Percentiles rank a stretch among this genome's conserved stretches.
phyloP scores from a whole-genome alignment of 2,797 vertebrate species.

The Fratercula arctica region DNA sequence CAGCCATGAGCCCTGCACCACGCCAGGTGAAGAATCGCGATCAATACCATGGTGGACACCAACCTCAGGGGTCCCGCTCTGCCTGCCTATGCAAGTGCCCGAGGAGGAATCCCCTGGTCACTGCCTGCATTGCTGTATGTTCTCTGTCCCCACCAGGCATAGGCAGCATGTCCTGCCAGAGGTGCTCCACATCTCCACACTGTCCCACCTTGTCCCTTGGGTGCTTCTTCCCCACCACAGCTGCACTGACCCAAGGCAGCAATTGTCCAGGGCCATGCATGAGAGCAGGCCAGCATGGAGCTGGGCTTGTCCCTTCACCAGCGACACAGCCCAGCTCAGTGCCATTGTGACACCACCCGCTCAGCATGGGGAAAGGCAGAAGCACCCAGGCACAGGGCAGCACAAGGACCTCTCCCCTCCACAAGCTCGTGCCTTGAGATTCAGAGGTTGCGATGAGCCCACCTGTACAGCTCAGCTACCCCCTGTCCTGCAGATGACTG shows the following conservation, averaged over 20 bases:
- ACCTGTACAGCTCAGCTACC: not conserved
- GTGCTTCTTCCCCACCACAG: not conserved
- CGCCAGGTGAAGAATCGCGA: fast-evolving
- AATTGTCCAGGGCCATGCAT: not conserved
- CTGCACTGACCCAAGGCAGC: not conserved
- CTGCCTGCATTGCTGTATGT: fast-evolving
- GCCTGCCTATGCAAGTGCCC: fast-evolving
- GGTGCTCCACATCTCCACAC: not conserved
- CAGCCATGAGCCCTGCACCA: not conserved
- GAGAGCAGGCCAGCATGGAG: not conserved
- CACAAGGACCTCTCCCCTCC: not conserved
- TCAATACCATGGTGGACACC: not conserved
- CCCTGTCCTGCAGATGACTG: not conserved
- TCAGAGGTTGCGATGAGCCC: not conserved
- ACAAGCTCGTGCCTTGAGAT: not conserved
- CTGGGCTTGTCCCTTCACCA: not conserved
- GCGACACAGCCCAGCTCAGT: not conserved
- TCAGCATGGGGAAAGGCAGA: not conserved
- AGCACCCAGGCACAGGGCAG: not conserved
- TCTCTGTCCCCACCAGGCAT: not conserved
- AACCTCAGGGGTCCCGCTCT: not conserved
- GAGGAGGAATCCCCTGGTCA: not conserved
- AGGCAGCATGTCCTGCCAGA: not conserved
- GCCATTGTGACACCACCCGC: not conserved
- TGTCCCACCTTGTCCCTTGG: not conserved